Evolutionary conservation across 2,888 invertebrate species (phyloP), one percentile per base, ranked within the genome.

Genomic region (Netelia melanura): DNA sequence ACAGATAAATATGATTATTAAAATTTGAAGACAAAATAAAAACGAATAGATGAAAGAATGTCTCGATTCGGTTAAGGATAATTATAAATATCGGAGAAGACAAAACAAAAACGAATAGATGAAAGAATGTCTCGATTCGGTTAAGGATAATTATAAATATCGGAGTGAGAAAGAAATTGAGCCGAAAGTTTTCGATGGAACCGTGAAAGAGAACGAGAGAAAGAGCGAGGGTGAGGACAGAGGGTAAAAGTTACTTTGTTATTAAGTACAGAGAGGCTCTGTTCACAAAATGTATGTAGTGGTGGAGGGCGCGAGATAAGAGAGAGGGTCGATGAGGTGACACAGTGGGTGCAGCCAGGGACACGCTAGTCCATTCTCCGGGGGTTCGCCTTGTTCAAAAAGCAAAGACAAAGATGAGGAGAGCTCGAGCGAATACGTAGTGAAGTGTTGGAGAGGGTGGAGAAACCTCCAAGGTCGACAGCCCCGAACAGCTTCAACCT

Each of bases 281-380:
- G 8, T 48, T 48, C 48, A 14, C 5, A 11, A 14, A 10, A 21
- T 62, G 62, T 65, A 64, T 21, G 65, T 52, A 61, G 9, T 8
- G 58, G 58, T 58, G 58, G 21, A 17, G 9, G 52, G 64, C 9
- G 43, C 54, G 48, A 70, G 78, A 78, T 74, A 81, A 75, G 75
- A 81, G 84, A 79, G 76, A 82, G 82, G 79, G 82, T 82, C 85
- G 82, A 82, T 78, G 74, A 74, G 78, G 84, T 84, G 84, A 70
- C 61, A 81, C 54, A 75, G 68, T 58, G 71, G 78, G 84, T 85
- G 74, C 78, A 75, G 78, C 78, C 74, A 56, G 56, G 71, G 79
- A 82, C 84, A 85, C 84, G 84, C 84, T 72, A 84, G 17, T 21
- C 23, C 43, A 67, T 74, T 56, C 17, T 65, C 62, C 11, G 21